A percentile compares a stretch with the other conserved stretches of the same genome.
Evolutionary conservation across 1,140 invertebrate genomes (phyloP).

Genomic region (Meloidogyne floridensis): DNA sequence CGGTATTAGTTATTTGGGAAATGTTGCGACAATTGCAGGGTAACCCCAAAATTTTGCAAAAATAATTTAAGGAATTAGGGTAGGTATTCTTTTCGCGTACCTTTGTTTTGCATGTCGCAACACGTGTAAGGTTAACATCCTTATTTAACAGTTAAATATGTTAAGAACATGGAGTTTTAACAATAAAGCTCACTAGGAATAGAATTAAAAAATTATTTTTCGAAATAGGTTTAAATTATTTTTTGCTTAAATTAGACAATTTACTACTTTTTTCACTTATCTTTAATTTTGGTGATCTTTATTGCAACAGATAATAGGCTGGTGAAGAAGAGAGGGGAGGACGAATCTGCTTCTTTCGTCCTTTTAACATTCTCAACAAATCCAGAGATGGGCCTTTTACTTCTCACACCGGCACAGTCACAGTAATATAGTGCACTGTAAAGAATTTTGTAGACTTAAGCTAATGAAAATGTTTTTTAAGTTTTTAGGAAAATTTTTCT

Average conservation of each 20-base stretch:
- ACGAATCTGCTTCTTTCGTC: not conserved
- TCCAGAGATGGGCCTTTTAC: not conserved
- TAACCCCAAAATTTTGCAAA: too few relatives aligned
- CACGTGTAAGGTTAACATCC: too few relatives aligned
- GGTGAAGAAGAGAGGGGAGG: not conserved
- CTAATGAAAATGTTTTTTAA: not conserved
- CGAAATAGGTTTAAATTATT: not conserved
- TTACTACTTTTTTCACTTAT: not conserved
- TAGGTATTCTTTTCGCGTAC: too few relatives aligned
- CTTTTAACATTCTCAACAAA: conserved; percentile 3
- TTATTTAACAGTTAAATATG: too few relatives aligned
- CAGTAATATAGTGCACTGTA: conserved; percentile 1
- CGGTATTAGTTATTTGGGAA: too few relatives aligned
- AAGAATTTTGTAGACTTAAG: not conserved
- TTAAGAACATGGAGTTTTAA: too few relatives aligned
- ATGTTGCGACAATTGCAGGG: too few relatives aligned
- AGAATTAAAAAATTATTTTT: too few relatives aligned
- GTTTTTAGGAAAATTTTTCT: too few relatives aligned
- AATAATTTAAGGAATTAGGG: too few relatives aligned
- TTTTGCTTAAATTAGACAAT: not conserved
- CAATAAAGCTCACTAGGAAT: too few relatives aligned
- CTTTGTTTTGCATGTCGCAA: too few relatives aligned
- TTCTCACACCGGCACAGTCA: not conserved
- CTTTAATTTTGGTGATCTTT: not conserved
- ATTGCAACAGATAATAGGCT: not conserved